A percentile compares a stretch with the other conserved stretches of the same genome.
Evolutionary conservation across 2,888 invertebrate genomes (phyloP).

Genomic region (Cyrtodaria siliqua): DNA sequence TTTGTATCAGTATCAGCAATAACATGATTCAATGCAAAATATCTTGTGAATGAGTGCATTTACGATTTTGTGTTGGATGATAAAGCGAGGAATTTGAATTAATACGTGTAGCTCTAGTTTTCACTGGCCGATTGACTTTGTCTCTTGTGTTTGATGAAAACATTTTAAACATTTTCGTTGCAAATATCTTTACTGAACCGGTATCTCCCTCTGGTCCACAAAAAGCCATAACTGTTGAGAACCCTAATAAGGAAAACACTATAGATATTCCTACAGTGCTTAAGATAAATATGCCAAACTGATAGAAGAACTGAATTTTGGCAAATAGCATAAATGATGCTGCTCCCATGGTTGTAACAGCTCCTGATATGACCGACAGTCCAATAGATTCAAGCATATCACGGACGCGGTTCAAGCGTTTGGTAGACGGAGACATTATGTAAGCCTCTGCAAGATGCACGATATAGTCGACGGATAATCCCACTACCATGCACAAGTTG

Average conservation of each 20-base stretch:
- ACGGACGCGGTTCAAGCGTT: slow-evolving; percentile 68
- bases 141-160: too few relatives aligned
- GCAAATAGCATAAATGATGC: slow-evolving; percentile 78
- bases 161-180: too few relatives aligned
- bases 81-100: too few relatives aligned
- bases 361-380: slow-evolving; percentile 79
- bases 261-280: slow-evolving; percentile 75
- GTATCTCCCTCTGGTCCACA: slow-evolving; percentile 75
- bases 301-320: slow-evolving; percentile 75
- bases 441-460: slow-evolving; percentile 81
- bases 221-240: slow-evolving; percentile 71
- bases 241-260: slow-evolving; percentile 73
- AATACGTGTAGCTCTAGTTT: too few relatives aligned
- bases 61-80: too few relatives aligned
- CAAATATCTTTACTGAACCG: slow-evolving; percentile 44
- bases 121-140: too few relatives aligned
- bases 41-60: too few relatives aligned
- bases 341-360: slow-evolving; percentile 77
- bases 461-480: slow-evolving; percentile 78
- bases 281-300: slow-evolving; percentile 80
- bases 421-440: slow-evolving; percentile 59
- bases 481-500: slow-evolving; percentile 78
- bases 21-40: too few relatives aligned
- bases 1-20: too few relatives aligned
- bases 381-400: slow-evolving; percentile 75